Evolutionary conservation across 2,888 invertebrate genomes (phyloP).

Genomic region (Drosophila multiciliata): DNA sequence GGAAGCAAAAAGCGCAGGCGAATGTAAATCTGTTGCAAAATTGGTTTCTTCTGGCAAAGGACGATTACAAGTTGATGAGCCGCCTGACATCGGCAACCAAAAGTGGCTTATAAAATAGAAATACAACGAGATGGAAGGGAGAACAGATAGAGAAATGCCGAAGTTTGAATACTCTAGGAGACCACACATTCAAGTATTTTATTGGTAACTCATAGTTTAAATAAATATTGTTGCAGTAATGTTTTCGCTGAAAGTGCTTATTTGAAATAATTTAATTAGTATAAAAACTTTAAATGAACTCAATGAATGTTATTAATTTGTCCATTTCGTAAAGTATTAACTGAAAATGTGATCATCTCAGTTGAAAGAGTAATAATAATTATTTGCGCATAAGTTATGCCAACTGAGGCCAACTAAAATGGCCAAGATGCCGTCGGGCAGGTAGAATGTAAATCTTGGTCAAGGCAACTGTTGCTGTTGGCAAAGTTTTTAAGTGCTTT

Average conservation of each 20-base stretch:
- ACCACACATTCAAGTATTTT: neutral
- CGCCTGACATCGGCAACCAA: slow-evolving; percentile 41
- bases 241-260: neutral
- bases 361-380: slow-evolving; percentile 39
- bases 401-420: slow-evolving; percentile 36
- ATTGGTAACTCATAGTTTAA: neutral
- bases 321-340: slow-evolving; percentile 21
- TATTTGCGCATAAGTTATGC: slow-evolving; percentile 46
- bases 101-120: slow-evolving; percentile 35
- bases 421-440: slow-evolving; percentile 23
- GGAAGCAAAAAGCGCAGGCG: slow-evolving; percentile 44
- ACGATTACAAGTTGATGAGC: slow-evolving; percentile 77
- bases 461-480: slow-evolving; percentile 12
- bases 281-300: neutral
- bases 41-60: slow-evolving; percentile 67
- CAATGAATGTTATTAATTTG: slow-evolving; percentile 31
- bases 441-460: slow-evolving; percentile 20
- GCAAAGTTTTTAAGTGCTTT: slow-evolving; percentile 23
- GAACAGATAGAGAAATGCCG: neutral
- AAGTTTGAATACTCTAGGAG: neutral
- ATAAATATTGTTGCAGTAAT: neutral
- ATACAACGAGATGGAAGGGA: neutral
- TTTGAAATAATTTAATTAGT: neutral
- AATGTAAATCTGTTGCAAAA: slow-evolving; percentile 75
- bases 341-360: slow-evolving; percentile 1